Evolutionary conservation across 2,113 vertebrate species (phyloP).

Genomic region (Silurus meridionalis): DNA sequence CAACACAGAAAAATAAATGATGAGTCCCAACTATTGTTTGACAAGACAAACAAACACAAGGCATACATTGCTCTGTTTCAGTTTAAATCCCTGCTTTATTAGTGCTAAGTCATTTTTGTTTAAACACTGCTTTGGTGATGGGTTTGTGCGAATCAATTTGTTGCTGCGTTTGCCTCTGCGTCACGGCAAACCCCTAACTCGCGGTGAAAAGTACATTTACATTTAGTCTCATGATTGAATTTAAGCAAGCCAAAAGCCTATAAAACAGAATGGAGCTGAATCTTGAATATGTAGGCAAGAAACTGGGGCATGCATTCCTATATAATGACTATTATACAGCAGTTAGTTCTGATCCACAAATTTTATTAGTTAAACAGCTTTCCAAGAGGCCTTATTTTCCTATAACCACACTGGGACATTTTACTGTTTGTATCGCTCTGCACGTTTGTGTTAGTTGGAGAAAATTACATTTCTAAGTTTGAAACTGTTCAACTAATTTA

Average conservation of each 20-base stretch:
- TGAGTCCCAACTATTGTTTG: neutral
- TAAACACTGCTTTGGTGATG: conserved; percentile 4
- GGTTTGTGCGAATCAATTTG: conserved; percentile 34
- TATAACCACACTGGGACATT: neutral
- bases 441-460: too few species aligned
- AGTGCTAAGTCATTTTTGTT: neutral
- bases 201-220: conserved; percentile 44
- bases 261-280: conserved; percentile 55
- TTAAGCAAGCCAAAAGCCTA: conserved; percentile 57
- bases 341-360: neutral
- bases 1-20: conserved; percentile 33
- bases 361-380: neutral
- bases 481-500: neutral
- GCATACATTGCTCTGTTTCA: neutral
- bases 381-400: neutral
- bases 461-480: neutral
- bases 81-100: neutral
- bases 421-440: neutral
- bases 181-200: conserved; percentile 54
- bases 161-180: neutral
- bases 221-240: conserved; percentile 65
- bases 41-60: neutral
- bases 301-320: conserved; percentile 21
- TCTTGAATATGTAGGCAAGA: conserved; percentile 37
- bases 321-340: conserved; percentile 17